Conservation (phyloP, 1,140 invertebrate genomes). For the Melanaphis sacchari region DNA sequence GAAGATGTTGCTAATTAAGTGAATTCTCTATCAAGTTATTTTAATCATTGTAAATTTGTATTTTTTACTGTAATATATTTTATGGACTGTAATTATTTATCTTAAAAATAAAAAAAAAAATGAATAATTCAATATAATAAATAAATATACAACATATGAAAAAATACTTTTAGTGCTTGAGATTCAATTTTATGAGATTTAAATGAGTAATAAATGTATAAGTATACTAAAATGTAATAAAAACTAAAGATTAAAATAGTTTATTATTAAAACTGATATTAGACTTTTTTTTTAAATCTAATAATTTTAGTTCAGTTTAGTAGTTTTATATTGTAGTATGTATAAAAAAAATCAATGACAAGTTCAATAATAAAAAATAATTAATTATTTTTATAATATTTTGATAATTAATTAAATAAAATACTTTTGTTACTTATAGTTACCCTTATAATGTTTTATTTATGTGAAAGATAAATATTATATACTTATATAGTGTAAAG, state of each 20-base stretch:
- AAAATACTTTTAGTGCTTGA: slow-evolving; percentile 18
- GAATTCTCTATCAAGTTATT: no score
- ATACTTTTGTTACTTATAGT: slow-evolving; percentile 25
- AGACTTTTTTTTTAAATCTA: neutral
- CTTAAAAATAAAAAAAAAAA: neutral
- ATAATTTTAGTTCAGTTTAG: neutral
- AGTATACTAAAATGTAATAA: neutral
- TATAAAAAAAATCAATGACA: neutral
- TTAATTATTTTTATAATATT: neutral
- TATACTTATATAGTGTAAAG: neutral
- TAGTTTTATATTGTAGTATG: neutral
- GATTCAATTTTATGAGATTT: slow-evolving; percentile 17
- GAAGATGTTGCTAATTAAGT: no score
- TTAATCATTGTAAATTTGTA: no score
- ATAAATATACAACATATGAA: slow-evolving; percentile 11
- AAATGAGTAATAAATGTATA: neutral
- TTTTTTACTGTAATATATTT: no score
- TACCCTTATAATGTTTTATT: neutral
- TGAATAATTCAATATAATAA: neutral
- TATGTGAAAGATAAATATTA: neutral
- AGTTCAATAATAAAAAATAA: neutral
- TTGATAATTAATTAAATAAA: neutral
- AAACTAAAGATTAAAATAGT: neutral
- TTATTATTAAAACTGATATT: neutral
- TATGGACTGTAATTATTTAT: no score